phyloP scores from a whole-genome alignment of 2,888 invertebrate species.

The Proisotoma minuta region DNA sequence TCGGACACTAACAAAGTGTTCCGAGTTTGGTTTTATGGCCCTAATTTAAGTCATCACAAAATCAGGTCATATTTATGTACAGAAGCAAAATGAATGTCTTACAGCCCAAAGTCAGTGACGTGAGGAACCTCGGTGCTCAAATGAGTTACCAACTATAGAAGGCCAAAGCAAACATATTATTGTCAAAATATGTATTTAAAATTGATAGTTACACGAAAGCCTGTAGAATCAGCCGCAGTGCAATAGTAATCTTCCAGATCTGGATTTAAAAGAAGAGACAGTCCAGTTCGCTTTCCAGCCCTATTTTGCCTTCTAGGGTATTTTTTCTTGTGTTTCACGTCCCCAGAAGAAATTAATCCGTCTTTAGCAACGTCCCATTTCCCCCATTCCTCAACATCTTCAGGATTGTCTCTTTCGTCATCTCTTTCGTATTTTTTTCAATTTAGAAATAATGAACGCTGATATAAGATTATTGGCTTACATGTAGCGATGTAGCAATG shows the following conservation, averaged over 20 bases:
- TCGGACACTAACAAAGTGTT: slow-evolving; percentile 25
- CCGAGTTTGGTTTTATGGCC: slow-evolving; percentile 25
- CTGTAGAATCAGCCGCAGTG: slow-evolving; percentile 36
- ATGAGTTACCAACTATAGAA: slow-evolving; percentile 26
- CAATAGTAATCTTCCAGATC: slow-evolving; percentile 41
- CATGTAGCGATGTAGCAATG: slow-evolving; percentile 26
- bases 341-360: not conserved
- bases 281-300: slow-evolving; percentile 38
- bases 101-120: slow-evolving; percentile 32
- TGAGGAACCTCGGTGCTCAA: slow-evolving; percentile 35
- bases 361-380: slow-evolving; percentile 13
- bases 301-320: slow-evolving; percentile 30
- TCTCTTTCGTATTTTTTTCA: slow-evolving; percentile 16
- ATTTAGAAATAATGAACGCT: not conserved
- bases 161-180: not conserved
- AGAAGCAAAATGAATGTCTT: no score
- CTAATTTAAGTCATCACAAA: no score
- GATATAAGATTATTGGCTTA: slow-evolving; percentile 6
- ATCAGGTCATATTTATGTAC: no score
- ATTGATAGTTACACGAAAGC: slow-evolving; percentile 32
- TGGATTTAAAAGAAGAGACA: slow-evolving; percentile 36
- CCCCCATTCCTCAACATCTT: slow-evolving; percentile 22
- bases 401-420: slow-evolving; percentile 22
- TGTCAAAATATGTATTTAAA: not conserved
- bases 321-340: not conserved